Evolutionary conservation across 2,888 invertebrate genomes (phyloP).

Genomic region (Chironomus riparius): DNA sequence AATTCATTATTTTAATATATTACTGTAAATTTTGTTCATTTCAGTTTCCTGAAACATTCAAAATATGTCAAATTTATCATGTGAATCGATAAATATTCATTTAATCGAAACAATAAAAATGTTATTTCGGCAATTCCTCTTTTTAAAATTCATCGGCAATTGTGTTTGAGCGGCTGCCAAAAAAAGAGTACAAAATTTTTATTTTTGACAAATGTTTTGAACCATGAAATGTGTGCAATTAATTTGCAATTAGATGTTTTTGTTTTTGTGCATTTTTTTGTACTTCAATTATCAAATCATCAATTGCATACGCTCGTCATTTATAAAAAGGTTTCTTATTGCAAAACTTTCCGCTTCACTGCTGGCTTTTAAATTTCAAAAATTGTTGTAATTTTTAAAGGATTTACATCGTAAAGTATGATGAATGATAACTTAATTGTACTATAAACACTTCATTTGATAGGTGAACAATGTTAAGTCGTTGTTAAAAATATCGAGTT

Average conservation of each 20-base stretch:
- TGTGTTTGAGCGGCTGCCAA: neutral
- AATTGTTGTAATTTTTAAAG: neutral
- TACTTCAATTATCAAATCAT: slow-evolving; percentile 22
- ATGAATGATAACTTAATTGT: slow-evolving; percentile 17
- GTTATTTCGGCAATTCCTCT: neutral
- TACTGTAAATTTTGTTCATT: too few relatives aligned
- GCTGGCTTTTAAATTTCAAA: neutral
- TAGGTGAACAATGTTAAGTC: neutral
- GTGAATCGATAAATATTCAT: slow-evolving; percentile 8
- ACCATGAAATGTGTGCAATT: slow-evolving; percentile 2
- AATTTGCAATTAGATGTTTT: slow-evolving; percentile 24
- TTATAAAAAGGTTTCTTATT: neutral
- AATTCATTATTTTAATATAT: too few relatives aligned
- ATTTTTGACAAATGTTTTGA: neutral
- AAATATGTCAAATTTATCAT: neutral
- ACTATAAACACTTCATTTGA: slow-evolving; percentile 18
- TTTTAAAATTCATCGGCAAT: neutral
- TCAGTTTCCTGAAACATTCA: too few relatives aligned
- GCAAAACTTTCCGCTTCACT: neutral
- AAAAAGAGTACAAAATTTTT: neutral
- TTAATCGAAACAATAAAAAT: slow-evolving; percentile 19
- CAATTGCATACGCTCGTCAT: neutral
- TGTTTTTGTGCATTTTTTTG: neutral
- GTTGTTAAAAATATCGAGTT: neutral
- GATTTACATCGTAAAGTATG: neutral